These are phyloP conservation scores for Phaethornis superciliosus DNA, from an alignment of 2,113 vertebrate species.

Conservation along the genomic window DNA sequence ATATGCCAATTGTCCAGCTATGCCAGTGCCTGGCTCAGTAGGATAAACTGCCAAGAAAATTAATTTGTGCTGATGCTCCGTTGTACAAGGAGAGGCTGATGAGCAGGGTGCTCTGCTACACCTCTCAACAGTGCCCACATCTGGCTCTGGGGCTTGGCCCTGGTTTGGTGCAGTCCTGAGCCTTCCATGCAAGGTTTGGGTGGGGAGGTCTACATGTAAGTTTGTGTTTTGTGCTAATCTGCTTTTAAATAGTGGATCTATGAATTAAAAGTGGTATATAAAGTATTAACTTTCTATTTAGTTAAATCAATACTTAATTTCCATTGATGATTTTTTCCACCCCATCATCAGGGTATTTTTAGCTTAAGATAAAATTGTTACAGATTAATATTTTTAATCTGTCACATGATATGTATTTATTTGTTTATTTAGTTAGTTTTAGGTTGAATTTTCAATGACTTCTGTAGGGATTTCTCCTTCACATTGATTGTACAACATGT, in stretches of 20 bases:
- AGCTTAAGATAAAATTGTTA: not conserved
- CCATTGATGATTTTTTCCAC: not conserved
- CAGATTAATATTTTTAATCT: slow-evolving; percentile 5
- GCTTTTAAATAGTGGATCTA: not conserved
- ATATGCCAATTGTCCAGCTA: not conserved
- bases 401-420: not conserved
- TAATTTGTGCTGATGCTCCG: not conserved
- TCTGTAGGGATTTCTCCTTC: not conserved
- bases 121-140: rapidly evolving
- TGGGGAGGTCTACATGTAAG: not conserved
- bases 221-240: not conserved
- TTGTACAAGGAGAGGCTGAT: not conserved
- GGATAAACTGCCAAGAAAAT: not conserved
- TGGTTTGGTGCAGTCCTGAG: not conserved
- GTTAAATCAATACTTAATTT: slow-evolving; percentile 23
- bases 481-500: not conserved
- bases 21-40: not conserved
- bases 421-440: not conserved
- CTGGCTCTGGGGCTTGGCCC: not conserved
- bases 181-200: not conserved
- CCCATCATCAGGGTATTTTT: not conserved
- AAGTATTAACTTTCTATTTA: not conserved
- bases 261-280: not conserved
- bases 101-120: not conserved
- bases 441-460: not conserved